Evolutionary conservation across 1,140 invertebrate species (phyloP).

Genomic region (Bradynema listronoti): DNA sequence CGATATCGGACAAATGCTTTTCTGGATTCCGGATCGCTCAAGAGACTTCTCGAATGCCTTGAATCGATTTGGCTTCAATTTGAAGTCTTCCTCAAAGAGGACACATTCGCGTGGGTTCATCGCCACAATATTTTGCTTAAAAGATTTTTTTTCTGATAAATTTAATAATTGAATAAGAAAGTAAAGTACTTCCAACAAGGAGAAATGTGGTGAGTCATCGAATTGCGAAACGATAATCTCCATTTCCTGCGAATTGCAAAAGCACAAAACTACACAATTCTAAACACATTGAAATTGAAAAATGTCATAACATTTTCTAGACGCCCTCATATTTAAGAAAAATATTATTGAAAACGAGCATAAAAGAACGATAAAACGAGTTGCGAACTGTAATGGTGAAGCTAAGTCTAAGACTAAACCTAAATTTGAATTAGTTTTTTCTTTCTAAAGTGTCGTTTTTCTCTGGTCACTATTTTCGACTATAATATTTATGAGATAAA

Average conservation of each 20-base stretch:
- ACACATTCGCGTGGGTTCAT: constrained; percentile 24
- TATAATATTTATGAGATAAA: constrained; percentile 3
- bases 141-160: constrained; percentile 1
- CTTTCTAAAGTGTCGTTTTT: too few species aligned
- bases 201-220: constrained; percentile 23
- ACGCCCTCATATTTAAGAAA: too few species aligned
- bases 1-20: not conserved
- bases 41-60: constrained; percentile 20
- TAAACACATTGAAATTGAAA: constrained; percentile 3
- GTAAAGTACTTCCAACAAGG: constrained; percentile 12
- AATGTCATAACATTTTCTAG: too few species aligned
- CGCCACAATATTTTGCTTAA: constrained; percentile 29
- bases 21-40: constrained; percentile 8
- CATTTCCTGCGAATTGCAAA: constrained; percentile 26
- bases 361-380: too few species aligned
- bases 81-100: constrained; percentile 14
- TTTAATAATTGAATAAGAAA: not conserved
- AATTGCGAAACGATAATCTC: constrained; percentile 20
- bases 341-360: too few species aligned
- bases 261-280: constrained; percentile 17
- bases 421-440: too few species aligned
- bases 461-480: too few species aligned
- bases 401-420: too few species aligned
- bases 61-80: constrained; percentile 8
- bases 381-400: too few species aligned